phyloP scores from a whole-genome alignment of 1,140 invertebrate species.

The Eciton burchellii region DNA sequence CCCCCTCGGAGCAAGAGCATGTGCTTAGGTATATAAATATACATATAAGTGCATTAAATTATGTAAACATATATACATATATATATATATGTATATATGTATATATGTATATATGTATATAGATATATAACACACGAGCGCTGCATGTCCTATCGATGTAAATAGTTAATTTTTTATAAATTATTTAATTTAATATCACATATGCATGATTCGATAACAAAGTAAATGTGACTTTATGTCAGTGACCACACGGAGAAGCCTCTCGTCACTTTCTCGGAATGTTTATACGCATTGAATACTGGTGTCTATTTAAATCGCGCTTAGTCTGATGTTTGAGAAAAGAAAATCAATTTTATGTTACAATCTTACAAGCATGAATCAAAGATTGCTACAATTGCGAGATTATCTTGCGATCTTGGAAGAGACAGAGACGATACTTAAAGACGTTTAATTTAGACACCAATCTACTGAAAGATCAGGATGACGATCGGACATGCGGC shows the following conservation, averaged over 20 bases:
- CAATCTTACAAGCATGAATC: conserved; percentile 1
- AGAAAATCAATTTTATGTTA: background rate
- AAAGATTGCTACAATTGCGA: background rate
- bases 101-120: conserved; percentile 5
- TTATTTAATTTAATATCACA: conserved; percentile 84
- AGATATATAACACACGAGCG: conserved; percentile 67
- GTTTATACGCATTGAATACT: conserved; percentile 30
- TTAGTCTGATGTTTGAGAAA: background rate
- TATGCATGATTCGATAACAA: conserved; percentile 64
- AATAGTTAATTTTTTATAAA: conserved; percentile 84
- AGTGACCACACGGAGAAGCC: conserved; percentile 55
- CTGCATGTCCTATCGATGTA: conserved; percentile 84
- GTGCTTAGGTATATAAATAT: conserved; percentile 79
- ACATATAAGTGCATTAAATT: conserved; percentile 79
- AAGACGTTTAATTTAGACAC: conserved; percentile 11
- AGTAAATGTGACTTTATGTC: conserved; percentile 58
- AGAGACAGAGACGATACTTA: conserved; percentile 31
- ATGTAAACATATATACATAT: conserved; percentile 57
- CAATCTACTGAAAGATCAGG: conserved; percentile 16
- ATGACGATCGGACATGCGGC: conserved; percentile 81
- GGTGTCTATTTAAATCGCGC: conserved; percentile 27
- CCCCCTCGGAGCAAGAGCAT: conserved; percentile 77
- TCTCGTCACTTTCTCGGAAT: conserved; percentile 44
- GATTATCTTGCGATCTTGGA: background rate
- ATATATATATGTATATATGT: background rate